A percentile compares a stretch with the other conserved stretches of the same genome.
Conservation (phyloP, 2,888 invertebrate genomes). For the Morinoia aosen region DNA sequence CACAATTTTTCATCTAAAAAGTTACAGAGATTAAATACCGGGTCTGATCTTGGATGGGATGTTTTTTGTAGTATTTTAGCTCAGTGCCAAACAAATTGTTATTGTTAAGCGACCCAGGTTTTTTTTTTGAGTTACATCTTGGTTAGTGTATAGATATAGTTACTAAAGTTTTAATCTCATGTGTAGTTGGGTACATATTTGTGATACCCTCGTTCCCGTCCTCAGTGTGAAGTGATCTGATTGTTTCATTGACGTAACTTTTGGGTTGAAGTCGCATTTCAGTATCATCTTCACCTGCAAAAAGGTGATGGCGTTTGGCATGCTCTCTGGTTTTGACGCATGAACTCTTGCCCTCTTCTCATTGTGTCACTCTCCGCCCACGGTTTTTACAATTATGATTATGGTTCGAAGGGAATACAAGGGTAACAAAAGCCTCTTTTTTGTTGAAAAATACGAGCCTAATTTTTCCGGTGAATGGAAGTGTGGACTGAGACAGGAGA, state of each 20-base stretch:
- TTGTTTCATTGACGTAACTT: too few relatives aligned
- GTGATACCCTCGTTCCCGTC: background rate
- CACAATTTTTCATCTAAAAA: background rate
- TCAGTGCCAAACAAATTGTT: background rate
- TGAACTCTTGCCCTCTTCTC: background rate
- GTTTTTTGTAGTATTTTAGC: background rate
- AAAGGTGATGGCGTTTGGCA: background rate
- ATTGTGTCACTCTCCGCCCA: background rate
- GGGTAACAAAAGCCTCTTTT: background rate
- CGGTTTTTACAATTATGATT: background rate
- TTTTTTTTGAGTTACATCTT: too few relatives aligned
- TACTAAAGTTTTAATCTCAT: too few relatives aligned
- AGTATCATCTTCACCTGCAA: too few relatives aligned
- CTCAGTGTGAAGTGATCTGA: background rate
- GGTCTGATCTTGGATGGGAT: background rate
- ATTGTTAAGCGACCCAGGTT: background rate
- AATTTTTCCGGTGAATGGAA: background rate
- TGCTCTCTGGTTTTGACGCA: background rate
- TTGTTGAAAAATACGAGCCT: background rate
- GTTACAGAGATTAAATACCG: background rate
- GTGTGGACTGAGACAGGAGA: background rate
- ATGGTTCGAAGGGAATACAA: background rate
- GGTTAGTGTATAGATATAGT: too few relatives aligned
- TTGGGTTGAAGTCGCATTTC: too few relatives aligned
- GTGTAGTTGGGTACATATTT: background rate